Evolutionary conservation across 2,113 vertebrate species (phyloP).

Genomic region (Ancistrus triradiatus): DNA sequence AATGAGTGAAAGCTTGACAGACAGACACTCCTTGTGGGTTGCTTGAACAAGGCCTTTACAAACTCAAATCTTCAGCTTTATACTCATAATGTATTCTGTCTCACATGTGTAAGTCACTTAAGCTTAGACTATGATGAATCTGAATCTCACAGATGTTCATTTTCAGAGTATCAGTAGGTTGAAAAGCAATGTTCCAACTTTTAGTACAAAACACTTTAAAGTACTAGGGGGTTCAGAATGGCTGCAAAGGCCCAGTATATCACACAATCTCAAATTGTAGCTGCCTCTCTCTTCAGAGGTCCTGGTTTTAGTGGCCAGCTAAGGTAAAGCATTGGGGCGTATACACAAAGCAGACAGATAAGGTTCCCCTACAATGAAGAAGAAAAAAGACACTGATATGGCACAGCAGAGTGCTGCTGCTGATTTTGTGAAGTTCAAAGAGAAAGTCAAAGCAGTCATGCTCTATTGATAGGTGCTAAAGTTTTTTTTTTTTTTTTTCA

Average conservation of each 20-base stretch:
- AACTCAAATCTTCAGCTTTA: no score
- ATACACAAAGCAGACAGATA: slow-evolving; percentile 20
- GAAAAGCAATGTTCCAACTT: no score
- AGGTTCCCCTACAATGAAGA: slow-evolving; percentile 13
- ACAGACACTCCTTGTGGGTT: no score
- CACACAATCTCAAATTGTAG: slow-evolving; percentile 10
- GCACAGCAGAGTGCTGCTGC: slow-evolving; percentile 18
- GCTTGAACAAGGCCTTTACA: no score
- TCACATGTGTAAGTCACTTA: no score
- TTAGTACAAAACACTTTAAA: slow-evolving; percentile 1
- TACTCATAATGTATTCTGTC: no score
- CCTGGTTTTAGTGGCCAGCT: neutral
- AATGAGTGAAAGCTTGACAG: no score
- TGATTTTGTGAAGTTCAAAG: slow-evolving; percentile 28
- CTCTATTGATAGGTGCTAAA: slow-evolving; percentile 12
- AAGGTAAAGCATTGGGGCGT: slow-evolving; percentile 6
- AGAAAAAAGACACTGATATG: slow-evolving; percentile 17
- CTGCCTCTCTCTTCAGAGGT: slow-evolving; percentile 1
- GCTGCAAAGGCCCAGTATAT: slow-evolving; percentile 4
- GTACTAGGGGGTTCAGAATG: slow-evolving; percentile 2
- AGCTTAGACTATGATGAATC: no score
- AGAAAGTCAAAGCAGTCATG: slow-evolving; percentile 25
- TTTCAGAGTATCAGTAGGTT: no score
- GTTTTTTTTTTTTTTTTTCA: slow-evolving; percentile 21
- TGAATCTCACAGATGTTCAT: no score